Conservation (phyloP, 1,140 invertebrate species). For the Mamestra configurata region DNA sequence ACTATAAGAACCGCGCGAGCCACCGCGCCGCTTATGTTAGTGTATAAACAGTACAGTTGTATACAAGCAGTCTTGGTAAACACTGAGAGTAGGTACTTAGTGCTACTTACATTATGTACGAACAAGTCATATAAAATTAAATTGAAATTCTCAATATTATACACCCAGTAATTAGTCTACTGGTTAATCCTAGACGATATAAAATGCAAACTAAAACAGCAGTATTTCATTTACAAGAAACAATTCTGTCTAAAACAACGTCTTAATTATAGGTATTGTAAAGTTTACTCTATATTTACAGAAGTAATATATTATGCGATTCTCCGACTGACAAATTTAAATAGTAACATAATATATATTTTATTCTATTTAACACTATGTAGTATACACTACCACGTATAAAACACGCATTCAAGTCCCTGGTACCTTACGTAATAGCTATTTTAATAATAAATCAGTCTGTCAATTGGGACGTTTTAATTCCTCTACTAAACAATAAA, state of each 20-base stretch:
- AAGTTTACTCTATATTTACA: conserved; percentile 84
- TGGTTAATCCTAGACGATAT: conserved; percentile 81
- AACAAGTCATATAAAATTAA: conserved; percentile 85
- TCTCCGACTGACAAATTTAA: conserved; percentile 82
- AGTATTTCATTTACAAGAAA: conserved; percentile 87
- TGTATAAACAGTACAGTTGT: conserved; percentile 86
- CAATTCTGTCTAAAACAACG: conserved; percentile 84
- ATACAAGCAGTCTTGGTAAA: conserved; percentile 88
- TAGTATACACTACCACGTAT: conserved; percentile 87
- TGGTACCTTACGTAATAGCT: conserved; percentile 80
- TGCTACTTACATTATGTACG: conserved; percentile 80
- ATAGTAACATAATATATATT: conserved; percentile 85
- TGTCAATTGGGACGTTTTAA: conserved; percentile 87
- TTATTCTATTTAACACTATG: conserved; percentile 85
- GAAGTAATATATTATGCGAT: conserved; percentile 86
- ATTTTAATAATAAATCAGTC: conserved; percentile 86
- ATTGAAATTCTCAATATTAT: conserved; percentile 80
- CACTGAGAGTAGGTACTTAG: conserved; percentile 87
- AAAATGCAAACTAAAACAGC: conserved; percentile 88
- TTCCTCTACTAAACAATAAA: conserved; percentile 85
- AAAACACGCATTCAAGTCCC: conserved; percentile 87
- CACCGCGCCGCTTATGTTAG: conserved; percentile 75
- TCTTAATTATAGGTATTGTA: conserved; percentile 69
- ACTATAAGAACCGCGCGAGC: conserved; percentile 79
- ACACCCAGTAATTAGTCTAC: conserved; percentile 76